Conservation (phyloP, 2,888 invertebrate genomes). For the Eristalis tenax region DNA sequence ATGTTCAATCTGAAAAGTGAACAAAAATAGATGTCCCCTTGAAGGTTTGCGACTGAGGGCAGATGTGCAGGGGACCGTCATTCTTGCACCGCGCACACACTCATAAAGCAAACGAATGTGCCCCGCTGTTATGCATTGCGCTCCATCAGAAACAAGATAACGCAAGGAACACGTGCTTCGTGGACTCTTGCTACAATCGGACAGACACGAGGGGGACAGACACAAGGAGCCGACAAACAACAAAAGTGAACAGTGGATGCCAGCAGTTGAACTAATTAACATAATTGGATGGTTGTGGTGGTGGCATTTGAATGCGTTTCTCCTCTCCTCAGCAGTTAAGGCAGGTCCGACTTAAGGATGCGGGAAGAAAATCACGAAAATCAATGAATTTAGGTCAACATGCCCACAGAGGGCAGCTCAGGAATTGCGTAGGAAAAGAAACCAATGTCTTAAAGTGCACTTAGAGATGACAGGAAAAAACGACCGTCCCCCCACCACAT, state of each 20-base stretch:
- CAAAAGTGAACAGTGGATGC: slow-evolving; percentile 15
- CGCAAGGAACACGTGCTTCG: slow-evolving; percentile 19
- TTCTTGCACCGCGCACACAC: too few species aligned
- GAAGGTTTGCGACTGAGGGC: neutral
- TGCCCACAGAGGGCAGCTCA: too few species aligned
- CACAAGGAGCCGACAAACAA: neutral
- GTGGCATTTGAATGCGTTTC: slow-evolving; percentile 5
- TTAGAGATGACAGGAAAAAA: neutral
- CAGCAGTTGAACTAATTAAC: slow-evolving; percentile 47
- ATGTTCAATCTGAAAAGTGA: neutral
- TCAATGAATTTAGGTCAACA: slow-evolving; percentile 31
- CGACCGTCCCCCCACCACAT: neutral
- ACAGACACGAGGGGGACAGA: neutral
- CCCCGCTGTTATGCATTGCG: slow-evolving; percentile 8
- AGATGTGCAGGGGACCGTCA: slow-evolving; percentile 23
- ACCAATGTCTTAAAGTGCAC: neutral
- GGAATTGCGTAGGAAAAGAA: neutral
- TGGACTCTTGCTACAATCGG: slow-evolving; percentile 9
- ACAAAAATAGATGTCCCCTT: slow-evolving; percentile 22
- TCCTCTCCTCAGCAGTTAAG: slow-evolving; percentile 2
- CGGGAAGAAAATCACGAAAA: slow-evolving; percentile 16
- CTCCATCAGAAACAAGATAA: slow-evolving; percentile 9
- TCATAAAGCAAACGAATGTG: slow-evolving; percentile 4
- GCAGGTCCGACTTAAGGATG: slow-evolving; percentile 22
- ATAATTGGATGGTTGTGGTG: slow-evolving; percentile 35